phyloP scores from a whole-genome alignment of 2,113 vertebrate species.

The Barnardius zonarius region DNA sequence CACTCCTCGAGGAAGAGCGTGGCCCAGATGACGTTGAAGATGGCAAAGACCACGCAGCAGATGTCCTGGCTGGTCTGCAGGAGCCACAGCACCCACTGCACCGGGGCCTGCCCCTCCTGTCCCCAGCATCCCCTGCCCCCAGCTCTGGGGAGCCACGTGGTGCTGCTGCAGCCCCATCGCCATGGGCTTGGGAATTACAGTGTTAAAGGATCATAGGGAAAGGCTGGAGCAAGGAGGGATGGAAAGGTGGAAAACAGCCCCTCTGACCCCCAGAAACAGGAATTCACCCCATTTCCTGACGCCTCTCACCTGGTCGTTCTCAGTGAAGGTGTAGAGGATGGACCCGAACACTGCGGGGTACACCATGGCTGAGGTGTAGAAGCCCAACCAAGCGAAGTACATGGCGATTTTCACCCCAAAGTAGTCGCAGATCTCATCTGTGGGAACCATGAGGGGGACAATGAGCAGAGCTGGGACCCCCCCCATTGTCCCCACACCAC shows the following conservation, averaged over 20 bases:
- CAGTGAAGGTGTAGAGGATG: constrained; percentile 91
- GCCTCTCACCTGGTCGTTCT: constrained; percentile 87
- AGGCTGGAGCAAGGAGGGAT: neutral
- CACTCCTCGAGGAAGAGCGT: constrained; percentile 96
- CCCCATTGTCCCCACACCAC: fast-evolving
- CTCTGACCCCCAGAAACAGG: fast-evolving
- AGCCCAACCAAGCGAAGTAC: constrained; percentile 98
- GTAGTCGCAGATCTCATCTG: constrained; percentile 97
- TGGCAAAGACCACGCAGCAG: constrained; percentile 93
- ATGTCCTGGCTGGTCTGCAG: constrained; percentile 93
- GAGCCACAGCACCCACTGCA: neutral
- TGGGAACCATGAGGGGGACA: fast-evolving
- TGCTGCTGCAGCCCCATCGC: neutral
- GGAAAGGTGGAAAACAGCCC: neutral
- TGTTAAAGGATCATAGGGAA: fast-evolving
- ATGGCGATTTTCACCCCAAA: constrained; percentile 97
- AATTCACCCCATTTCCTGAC: neutral
- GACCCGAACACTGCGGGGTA: constrained; percentile 94
- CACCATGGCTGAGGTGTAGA: constrained; percentile 96
- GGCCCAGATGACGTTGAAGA: constrained; percentile 97
- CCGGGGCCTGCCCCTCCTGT: neutral
- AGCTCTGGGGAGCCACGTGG: fast-evolving
- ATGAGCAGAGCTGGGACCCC: neutral
- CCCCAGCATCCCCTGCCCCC: fast-evolving
- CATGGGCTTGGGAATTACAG: fast-evolving